Conservation (phyloP, 2,888 invertebrate species). For the Embidobia sp. region DNA sequence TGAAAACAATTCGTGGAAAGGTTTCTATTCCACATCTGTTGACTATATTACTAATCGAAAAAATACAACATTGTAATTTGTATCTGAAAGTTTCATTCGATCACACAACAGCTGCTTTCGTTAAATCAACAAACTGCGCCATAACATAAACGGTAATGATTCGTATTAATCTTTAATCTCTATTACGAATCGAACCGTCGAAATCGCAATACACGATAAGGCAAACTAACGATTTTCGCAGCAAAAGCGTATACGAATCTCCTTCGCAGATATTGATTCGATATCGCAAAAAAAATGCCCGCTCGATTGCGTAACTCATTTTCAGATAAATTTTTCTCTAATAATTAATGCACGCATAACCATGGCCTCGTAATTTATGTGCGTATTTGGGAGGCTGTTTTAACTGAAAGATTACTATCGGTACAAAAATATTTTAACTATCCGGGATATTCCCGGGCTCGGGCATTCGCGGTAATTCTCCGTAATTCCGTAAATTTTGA, state of each 20-base stretch:
- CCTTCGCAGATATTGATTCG: not conserved
- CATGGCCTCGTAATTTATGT: conserved; percentile 44
- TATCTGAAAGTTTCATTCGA: no score
- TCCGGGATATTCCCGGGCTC: conserved; percentile 45
- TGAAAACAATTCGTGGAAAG: no score
- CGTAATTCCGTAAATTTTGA: conserved; percentile 59
- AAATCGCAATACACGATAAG: conserved; percentile 7
- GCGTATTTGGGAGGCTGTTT: conserved; percentile 39
- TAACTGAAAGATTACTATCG: conserved; percentile 49
- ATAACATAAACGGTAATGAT: conserved; percentile 20
- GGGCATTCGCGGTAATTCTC: conserved; percentile 39
- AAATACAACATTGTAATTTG: no score
- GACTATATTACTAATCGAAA: no score
- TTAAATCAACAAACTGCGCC: conserved; percentile 9
- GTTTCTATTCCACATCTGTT: no score
- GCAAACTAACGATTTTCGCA: conserved; percentile 1
- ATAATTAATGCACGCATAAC: conserved; percentile 49
- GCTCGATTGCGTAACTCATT: conserved; percentile 37
- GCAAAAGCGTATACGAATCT: not conserved
- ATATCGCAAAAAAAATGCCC: conserved; percentile 3
- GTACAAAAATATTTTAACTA: conserved; percentile 57
- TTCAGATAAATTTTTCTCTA: conserved; percentile 36
- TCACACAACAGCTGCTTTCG: not conserved
- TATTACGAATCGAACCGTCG: conserved; percentile 22
- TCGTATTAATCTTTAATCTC: conserved; percentile 18